Conservation (phyloP, 2,797 vertebrate species). For the Spea hammondii region DNA sequence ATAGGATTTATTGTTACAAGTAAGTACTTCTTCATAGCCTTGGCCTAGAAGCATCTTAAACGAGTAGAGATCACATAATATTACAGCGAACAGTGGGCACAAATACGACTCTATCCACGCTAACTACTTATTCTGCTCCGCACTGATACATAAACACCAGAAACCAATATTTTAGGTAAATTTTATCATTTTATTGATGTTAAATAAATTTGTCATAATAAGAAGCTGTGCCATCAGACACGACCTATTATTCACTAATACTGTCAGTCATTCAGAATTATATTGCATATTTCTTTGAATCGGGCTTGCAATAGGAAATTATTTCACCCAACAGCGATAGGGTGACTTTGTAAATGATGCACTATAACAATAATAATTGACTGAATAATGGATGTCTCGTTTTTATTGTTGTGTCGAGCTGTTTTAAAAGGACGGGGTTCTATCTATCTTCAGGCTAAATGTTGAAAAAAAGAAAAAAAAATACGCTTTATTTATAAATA, state of each 20-base stretch:
- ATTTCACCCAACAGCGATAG: not conserved
- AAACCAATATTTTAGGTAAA: not conserved
- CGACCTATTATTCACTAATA: not conserved
- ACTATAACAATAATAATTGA: not conserved
- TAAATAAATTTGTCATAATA: not conserved
- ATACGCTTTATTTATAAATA: too few relatives aligned
- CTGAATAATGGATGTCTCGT: too few relatives aligned
- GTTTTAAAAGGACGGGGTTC: too few relatives aligned
- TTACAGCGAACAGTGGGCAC: constrained; percentile 31
- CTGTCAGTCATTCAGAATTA: not conserved
- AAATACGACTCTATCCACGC: constrained; percentile 31
- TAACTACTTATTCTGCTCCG: constrained; percentile 23
- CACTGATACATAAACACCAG: not conserved
- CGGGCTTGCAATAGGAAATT: not conserved
- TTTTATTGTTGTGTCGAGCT: too few relatives aligned
- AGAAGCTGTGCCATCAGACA: not conserved
- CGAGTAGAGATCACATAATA: constrained; percentile 46
- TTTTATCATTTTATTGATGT: not conserved
- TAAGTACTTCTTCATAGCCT: constrained; percentile 49
- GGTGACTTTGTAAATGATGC: not conserved
- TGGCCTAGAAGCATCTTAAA: constrained; percentile 50
- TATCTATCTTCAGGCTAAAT: too few relatives aligned
- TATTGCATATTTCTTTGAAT: not conserved
- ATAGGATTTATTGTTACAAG: constrained; percentile 20
- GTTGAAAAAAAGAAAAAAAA: too few relatives aligned